These are phyloP conservation scores for Drosophila funebris DNA, from an alignment of 1,140 invertebrate genomes.

Conservation along the genomic window DNA sequence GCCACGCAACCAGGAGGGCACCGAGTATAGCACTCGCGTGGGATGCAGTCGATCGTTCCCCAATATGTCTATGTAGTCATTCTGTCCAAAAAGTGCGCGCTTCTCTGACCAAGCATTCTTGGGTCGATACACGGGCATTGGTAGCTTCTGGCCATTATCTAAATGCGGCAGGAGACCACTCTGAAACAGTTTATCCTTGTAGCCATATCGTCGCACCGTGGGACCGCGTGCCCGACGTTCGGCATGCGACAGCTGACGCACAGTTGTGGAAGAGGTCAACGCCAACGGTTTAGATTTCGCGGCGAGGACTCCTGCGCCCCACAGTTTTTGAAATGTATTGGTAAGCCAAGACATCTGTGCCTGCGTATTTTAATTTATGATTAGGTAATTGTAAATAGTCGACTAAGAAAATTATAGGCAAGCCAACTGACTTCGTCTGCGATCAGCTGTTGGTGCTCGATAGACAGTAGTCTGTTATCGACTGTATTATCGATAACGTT, in stretches of 20 bases:
- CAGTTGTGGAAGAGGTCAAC: slow-evolving; percentile 15
- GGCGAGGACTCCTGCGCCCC: slow-evolving; percentile 7
- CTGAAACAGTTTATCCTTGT: slow-evolving; percentile 87
- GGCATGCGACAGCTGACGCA: slow-evolving; percentile 87
- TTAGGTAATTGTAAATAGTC: slow-evolving; percentile 75
- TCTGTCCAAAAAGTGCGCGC: slow-evolving; percentile 95
- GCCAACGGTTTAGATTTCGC: slow-evolving; percentile 13
- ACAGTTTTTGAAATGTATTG: slow-evolving; percentile 53
- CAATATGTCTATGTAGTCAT: slow-evolving; percentile 98
- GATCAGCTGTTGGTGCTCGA: slow-evolving; percentile 28
- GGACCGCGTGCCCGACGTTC: slow-evolving; percentile 87
- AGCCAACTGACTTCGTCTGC: background rate
- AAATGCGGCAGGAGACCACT: slow-evolving; percentile 88
- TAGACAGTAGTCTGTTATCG: background rate
- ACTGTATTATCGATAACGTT: background rate
- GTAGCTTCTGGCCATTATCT: slow-evolving; percentile 84
- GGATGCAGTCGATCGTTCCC: slow-evolving; percentile 93
- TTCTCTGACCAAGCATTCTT: slow-evolving; percentile 90
- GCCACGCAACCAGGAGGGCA: slow-evolving; percentile 94
- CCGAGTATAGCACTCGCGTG: slow-evolving; percentile 91
- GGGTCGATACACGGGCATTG: slow-evolving; percentile 88
- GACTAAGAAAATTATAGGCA: background rate
- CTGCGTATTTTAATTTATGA: slow-evolving; percentile 39
- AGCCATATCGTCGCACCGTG: slow-evolving; percentile 88
- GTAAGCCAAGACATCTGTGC: slow-evolving; percentile 60